A percentile compares a stretch with the other conserved stretches of the same genome.
Evolutionary conservation across 2,888 invertebrate genomes (phyloP).

Genomic region (Acanthopleura granulata): DNA sequence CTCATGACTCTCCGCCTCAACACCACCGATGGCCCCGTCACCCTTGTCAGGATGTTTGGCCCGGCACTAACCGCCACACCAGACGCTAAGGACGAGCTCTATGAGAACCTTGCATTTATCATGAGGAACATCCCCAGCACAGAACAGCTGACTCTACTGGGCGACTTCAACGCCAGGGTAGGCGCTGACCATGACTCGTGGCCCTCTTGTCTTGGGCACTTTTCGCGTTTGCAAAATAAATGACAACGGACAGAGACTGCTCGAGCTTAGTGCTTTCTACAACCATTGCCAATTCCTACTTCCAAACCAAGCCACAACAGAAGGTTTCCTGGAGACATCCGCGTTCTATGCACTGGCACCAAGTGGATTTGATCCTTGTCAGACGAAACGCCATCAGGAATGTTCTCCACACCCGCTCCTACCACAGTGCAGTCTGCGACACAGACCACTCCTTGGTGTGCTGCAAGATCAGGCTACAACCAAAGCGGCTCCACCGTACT

Average conservation of each 20-base stretch:
- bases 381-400: no score
- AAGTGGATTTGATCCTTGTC: no score
- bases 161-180: slow-evolving; percentile 27
- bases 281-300: no score
- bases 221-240: neutral
- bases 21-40: neutral
- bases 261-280: no score
- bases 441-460: neutral
- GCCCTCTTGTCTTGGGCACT: slow-evolving; percentile 22
- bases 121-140: slow-evolving; percentile 6
- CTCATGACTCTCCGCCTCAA: neutral
- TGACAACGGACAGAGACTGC: no score
- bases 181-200: slow-evolving; percentile 23
- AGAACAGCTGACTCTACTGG: slow-evolving; percentile 23
- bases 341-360: no score
- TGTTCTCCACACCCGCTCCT: no score
- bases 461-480: neutral
- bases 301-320: no score
- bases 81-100: neutral
- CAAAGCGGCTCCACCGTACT: neutral
- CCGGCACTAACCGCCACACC: neutral
- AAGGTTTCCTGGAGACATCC: no score
- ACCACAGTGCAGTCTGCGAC: no score
- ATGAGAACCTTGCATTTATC: neutral
- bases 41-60: neutral